These are phyloP conservation scores for Chinchilla lanigera DNA, from an alignment of 2,113 vertebrate species.

Conservation along the genomic window DNA sequence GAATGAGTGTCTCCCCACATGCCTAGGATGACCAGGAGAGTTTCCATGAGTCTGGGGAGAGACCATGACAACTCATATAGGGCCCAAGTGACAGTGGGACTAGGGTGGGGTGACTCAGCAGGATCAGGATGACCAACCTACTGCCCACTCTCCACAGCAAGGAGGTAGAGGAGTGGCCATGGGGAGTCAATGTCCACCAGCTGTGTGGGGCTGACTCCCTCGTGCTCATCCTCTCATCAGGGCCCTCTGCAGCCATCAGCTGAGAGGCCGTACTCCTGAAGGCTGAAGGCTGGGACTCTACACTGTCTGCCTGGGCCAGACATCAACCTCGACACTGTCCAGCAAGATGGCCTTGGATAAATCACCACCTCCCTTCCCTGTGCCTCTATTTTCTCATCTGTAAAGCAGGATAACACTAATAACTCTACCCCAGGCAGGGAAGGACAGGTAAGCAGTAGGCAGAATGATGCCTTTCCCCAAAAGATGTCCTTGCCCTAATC, in stretches of 20 bases:
- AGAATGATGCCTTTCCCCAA: neutral
- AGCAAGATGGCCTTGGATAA: neutral
- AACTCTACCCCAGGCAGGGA: neutral
- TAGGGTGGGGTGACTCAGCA: neutral
- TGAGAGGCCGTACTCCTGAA: neutral
- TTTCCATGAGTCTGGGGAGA: accelerated
- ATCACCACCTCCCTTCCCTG: neutral
- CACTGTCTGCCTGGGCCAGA: neutral
- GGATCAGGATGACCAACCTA: neutral
- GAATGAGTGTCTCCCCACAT: too few species aligned
- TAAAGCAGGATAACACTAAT: accelerated
- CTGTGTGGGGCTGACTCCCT: too few species aligned
- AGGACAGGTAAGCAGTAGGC: neutral
- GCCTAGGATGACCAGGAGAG: neutral
- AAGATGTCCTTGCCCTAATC: neutral
- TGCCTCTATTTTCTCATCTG: neutral
- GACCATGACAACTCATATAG: neutral
- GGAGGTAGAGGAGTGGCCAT: neutral
- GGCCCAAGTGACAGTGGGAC: neutral
- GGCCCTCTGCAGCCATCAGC: neutral
- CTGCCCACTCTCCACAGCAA: neutral
- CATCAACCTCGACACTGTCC: neutral
- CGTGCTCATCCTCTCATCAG: accelerated
- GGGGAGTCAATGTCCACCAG: too few species aligned
- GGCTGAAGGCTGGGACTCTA: neutral